These are phyloP conservation scores for Rhadinocentrus ornatus DNA, from an alignment of 2,797 vertebrate genomes.

Conservation along the genomic window DNA sequence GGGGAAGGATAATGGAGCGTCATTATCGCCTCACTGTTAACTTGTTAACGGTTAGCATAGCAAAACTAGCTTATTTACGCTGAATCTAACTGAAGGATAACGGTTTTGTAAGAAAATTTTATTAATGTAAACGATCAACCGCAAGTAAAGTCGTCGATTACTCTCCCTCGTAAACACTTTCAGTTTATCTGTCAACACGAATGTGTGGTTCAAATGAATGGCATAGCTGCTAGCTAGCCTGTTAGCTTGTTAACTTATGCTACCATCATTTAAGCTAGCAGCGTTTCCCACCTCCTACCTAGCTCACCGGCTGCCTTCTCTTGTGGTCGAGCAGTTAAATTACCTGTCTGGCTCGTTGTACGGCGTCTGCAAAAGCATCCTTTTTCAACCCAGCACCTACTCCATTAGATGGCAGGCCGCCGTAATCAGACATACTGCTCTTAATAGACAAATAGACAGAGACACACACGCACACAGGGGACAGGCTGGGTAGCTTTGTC, in stretches of 20 bases:
- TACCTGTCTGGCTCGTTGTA: slow-evolving; percentile 94
- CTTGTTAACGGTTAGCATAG: slow-evolving; percentile 11
- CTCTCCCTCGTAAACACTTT: not conserved
- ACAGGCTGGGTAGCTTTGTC: slow-evolving; percentile 67
- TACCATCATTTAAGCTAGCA: slow-evolving; percentile 60
- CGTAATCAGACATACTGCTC: slow-evolving; percentile 89
- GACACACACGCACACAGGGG: slow-evolving; percentile 39
- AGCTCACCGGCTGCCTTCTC: slow-evolving; percentile 7
- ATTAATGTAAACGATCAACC: not conserved
- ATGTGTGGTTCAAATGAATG: slow-evolving; percentile 36
- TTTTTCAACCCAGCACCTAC: slow-evolving; percentile 89
- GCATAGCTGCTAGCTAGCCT: slow-evolving; percentile 24
- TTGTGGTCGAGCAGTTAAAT: not conserved
- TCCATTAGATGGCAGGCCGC: slow-evolving; percentile 86
- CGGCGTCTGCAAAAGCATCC: slow-evolving; percentile 94
- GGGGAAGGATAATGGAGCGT: not conserved
- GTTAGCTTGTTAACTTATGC: slow-evolving; percentile 45
- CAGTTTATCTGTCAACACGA: not conserved
- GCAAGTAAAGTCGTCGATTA: not conserved
- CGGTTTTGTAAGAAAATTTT: not conserved
- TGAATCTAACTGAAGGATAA: not conserved
- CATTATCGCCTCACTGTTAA: not conserved
- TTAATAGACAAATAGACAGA: slow-evolving; percentile 49
- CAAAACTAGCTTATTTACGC: not conserved
- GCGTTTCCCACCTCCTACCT: slow-evolving; percentile 42